Conservation (phyloP, 2,113 vertebrate genomes). For the Azemiops feae region DNA sequence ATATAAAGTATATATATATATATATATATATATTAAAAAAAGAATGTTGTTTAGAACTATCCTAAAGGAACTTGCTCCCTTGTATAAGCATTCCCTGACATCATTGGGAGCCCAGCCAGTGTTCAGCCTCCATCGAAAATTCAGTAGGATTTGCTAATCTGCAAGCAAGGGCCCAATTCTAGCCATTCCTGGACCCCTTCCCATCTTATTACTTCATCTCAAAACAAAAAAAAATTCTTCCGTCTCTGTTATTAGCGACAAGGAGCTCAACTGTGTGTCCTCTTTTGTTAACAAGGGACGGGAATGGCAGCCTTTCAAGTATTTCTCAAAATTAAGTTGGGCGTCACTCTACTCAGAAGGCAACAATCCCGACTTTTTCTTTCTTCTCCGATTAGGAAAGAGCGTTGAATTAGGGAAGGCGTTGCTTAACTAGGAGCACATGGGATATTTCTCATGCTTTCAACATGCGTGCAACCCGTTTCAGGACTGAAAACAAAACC, state of each 20-base stretch:
- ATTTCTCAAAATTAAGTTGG: background rate
- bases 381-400: background rate
- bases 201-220: background rate
- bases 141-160: background rate
- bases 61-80: background rate
- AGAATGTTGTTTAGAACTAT: background rate
- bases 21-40: background rate
- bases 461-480: background rate
- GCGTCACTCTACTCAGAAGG: background rate
- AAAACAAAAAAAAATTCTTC: background rate
- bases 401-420: background rate
- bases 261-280: background rate
- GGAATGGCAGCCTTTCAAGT: background rate
- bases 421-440: slow-evolving; percentile 3
- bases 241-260: background rate
- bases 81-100: background rate
- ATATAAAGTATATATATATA: too few relatives aligned
- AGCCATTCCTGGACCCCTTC: background rate
- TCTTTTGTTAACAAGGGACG: background rate
- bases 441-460: background rate
- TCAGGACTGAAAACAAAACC: background rate
- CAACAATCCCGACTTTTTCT: background rate
- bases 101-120: background rate
- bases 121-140: background rate
- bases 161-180: background rate